A percentile compares a stretch with the other conserved stretches of the same genome.
Evolutionary conservation across 1,140 invertebrate species (phyloP).

Genomic region (Himalopsyche phryganea): DNA sequence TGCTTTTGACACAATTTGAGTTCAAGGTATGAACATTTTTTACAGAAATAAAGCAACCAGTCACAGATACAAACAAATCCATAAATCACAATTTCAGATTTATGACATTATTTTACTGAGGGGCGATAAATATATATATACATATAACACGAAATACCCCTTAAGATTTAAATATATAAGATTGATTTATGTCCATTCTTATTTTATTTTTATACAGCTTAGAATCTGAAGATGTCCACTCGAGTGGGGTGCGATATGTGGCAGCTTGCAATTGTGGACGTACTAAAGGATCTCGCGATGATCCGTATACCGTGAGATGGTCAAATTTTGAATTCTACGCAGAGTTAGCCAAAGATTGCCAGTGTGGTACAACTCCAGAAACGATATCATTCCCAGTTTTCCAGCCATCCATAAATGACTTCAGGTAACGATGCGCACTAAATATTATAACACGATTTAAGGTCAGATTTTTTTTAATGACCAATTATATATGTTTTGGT

Average conservation of each 20-base stretch:
- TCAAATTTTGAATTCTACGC: conserved; percentile 88
- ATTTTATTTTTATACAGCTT: conserved; percentile 27
- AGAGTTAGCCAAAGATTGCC: conserved; percentile 70
- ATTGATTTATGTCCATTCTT: too few relatives aligned
- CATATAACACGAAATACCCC: too few relatives aligned
- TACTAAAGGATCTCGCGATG: conserved; percentile 77
- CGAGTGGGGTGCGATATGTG: conserved; percentile 76
- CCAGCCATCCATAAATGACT: conserved; percentile 72
- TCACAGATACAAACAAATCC: too few relatives aligned
- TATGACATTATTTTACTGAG: too few relatives aligned
- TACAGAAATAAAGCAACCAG: too few relatives aligned
- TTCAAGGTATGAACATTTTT: too few relatives aligned
- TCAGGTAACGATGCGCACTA: too few relatives aligned
- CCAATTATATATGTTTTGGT: too few relatives aligned
- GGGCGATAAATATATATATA: too few relatives aligned
- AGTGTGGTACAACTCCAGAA: conserved; percentile 61
- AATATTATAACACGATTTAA: conserved; percentile 41
- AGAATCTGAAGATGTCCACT: conserved; percentile 62
- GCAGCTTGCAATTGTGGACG: conserved; percentile 90
- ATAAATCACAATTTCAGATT: too few relatives aligned
- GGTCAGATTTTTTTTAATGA: conserved; percentile 32
- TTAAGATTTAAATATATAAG: too few relatives aligned
- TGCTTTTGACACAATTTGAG: too few relatives aligned
- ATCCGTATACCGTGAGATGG: conserved; percentile 80
- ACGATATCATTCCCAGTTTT: conserved; percentile 78